A percentile compares a stretch with the other conserved stretches of the same genome.
These are phyloP conservation scores for Gypaetus barbatus DNA, from an alignment of 2,797 vertebrate genomes.

Conservation along the genomic window DNA sequence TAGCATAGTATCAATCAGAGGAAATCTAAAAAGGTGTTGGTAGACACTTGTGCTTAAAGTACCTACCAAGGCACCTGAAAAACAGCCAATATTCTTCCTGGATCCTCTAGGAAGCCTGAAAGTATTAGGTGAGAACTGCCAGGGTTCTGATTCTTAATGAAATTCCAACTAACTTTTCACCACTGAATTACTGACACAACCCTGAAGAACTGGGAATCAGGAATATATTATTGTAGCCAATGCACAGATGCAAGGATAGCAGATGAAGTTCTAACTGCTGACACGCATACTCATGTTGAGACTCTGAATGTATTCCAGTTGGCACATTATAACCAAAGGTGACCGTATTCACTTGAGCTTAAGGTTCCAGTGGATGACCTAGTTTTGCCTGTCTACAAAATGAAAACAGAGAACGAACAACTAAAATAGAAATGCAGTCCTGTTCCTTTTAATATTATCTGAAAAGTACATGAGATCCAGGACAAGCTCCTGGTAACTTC, in stretches of 20 bases:
- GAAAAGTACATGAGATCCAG: background rate
- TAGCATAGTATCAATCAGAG: background rate
- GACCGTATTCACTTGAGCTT: background rate
- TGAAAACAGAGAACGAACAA: background rate
- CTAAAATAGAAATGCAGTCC: background rate
- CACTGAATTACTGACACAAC: background rate
- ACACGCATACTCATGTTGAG: background rate
- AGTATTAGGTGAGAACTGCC: background rate
- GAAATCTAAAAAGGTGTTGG: background rate
- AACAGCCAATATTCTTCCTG: background rate
- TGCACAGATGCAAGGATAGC: background rate
- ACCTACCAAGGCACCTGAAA: background rate
- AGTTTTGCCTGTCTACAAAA: conserved; percentile 25
- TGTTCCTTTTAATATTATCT: background rate
- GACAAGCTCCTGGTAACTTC: background rate
- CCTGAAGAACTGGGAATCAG: background rate
- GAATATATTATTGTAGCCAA: background rate
- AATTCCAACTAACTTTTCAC: background rate
- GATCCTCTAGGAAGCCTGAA: background rate
- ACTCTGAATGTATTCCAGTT: background rate
- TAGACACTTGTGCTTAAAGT: background rate
- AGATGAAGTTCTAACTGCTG: background rate
- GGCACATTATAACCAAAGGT: background rate
- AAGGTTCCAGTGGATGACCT: background rate
- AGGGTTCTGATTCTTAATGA: background rate